These are phyloP conservation scores for Pseudorasbora parva DNA, from an alignment of 2,113 vertebrate genomes.

Conservation along the genomic window DNA sequence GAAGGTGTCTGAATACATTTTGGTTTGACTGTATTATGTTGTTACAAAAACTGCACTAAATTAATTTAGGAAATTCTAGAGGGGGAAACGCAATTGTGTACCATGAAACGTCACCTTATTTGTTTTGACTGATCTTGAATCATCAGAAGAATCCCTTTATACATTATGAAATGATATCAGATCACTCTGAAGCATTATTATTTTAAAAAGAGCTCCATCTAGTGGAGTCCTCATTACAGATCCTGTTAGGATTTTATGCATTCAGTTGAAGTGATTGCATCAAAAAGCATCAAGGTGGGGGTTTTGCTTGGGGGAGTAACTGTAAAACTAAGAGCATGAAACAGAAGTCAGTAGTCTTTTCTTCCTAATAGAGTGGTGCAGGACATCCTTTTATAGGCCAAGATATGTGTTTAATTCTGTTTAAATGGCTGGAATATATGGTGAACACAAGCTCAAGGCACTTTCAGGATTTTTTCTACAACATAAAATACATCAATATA, in stretches of 20 bases:
- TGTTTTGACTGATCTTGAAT: slow-evolving; percentile 20
- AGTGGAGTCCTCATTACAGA: slow-evolving; percentile 54
- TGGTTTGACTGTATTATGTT: background rate
- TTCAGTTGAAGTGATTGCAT: background rate
- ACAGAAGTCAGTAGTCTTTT: no score
- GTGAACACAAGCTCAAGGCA: no score
- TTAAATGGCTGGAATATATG: no score
- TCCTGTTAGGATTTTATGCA: background rate
- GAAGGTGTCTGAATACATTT: no score
- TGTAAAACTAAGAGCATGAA: background rate
- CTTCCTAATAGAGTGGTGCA: no score
- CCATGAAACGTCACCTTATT: slow-evolving; percentile 39
- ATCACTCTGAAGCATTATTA: slow-evolving; percentile 42
- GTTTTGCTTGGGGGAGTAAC: background rate
- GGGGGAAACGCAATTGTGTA: background rate
- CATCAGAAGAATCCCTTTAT: slow-evolving; percentile 62
- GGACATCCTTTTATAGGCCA: no score
- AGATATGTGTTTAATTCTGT: no score
- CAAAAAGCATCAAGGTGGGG: background rate
- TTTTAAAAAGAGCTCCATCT: slow-evolving; percentile 77
- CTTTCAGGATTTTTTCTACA: no score
- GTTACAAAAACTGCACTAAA: background rate
- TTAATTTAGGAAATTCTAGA: background rate
- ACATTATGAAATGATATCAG: slow-evolving; percentile 65
- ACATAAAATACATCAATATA: no score